phyloP scores from a whole-genome alignment of 2,888 invertebrate species.

The Palloptera scutellata region DNA sequence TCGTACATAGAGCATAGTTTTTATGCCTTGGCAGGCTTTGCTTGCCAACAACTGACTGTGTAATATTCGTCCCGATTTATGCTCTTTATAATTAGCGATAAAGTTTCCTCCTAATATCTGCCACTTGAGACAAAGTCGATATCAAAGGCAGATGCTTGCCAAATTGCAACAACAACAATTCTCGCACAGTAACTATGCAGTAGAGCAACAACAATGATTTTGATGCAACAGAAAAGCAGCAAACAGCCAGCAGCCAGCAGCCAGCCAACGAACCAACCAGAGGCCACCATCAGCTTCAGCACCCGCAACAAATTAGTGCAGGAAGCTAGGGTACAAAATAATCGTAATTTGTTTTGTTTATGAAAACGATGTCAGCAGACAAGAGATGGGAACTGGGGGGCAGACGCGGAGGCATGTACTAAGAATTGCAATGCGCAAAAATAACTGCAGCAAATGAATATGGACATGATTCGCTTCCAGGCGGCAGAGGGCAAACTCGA shows the following conservation, averaged over 20 bases:
- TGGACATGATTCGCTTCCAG: not conserved
- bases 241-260: not conserved
- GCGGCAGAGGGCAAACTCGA: too few relatives aligned
- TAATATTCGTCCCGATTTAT: too few relatives aligned
- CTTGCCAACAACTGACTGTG: too few relatives aligned
- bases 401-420: not conserved
- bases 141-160: slow-evolving; percentile 31
- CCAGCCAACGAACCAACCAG: not conserved
- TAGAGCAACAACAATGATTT: slow-evolving; percentile 4
- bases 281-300: not conserved
- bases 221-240: not conserved
- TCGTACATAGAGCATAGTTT: too few relatives aligned
- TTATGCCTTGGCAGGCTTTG: too few relatives aligned
- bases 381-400: not conserved
- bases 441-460: slow-evolving; percentile 9
- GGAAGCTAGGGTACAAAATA: not conserved
- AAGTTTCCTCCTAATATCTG: slow-evolving; percentile 30
- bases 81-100: slow-evolving; percentile 39
- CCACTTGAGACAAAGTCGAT: slow-evolving; percentile 33
- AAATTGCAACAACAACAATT: slow-evolving; percentile 31
- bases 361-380: slow-evolving; percentile 18
- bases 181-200: slow-evolving; percentile 1
- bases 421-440: slow-evolving; percentile 17
- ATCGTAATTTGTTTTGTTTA: slow-evolving; percentile 22
- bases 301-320: not conserved